Conservation (phyloP, 2,797 vertebrate genomes). For the Syncerus caffer region DNA sequence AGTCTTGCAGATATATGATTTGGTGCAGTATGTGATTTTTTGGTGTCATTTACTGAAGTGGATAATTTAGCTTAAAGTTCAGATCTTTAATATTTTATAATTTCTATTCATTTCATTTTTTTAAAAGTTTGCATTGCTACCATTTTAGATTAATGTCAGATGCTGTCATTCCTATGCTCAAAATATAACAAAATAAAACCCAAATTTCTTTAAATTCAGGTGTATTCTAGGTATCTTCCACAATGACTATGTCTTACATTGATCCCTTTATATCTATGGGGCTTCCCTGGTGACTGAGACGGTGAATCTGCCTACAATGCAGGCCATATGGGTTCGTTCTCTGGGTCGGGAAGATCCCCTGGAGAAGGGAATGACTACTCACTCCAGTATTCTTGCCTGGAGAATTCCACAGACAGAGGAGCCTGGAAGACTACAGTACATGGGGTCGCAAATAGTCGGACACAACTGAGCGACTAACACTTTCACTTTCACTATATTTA, state of each 20-base stretch:
- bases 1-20: not conserved
- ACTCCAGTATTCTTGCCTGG: not conserved
- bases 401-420: not conserved
- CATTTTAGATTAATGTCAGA: not conserved
- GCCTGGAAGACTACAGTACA: not conserved
- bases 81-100: not conserved
- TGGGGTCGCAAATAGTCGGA: accelerated
- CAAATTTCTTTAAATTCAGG: not conserved
- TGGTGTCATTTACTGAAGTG: not conserved
- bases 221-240: not conserved
- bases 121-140: not conserved
- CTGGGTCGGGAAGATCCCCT: not conserved
- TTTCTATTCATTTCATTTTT: not conserved
- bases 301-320: not conserved
- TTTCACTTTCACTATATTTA: not conserved
- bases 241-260: not conserved
- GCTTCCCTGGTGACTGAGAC: not conserved
- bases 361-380: not conserved
- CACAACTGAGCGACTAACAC: not conserved
- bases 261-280: not conserved
- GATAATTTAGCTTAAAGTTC: not conserved
- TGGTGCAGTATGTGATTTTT: not conserved
- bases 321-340: not conserved
- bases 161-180: not conserved
- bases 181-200: not conserved